Evolutionary conservation across 2,797 vertebrate genomes (phyloP).

Genomic region (Microhierax caerulescens): DNA sequence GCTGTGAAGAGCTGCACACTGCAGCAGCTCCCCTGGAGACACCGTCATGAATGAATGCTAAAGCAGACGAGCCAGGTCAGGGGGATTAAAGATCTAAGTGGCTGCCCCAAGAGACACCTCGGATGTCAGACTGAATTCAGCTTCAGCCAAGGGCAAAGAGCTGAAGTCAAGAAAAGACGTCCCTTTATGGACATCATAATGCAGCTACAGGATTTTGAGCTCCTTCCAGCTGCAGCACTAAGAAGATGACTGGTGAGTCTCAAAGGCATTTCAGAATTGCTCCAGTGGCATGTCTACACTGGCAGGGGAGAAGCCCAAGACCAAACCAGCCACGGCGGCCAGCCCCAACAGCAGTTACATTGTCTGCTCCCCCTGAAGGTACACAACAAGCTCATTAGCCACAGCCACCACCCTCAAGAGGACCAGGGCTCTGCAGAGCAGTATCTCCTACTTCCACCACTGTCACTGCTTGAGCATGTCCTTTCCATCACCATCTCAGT

Average conservation of each 20-base stretch:
- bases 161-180: not conserved
- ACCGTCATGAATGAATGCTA: fast-evolving
- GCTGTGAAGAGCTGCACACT: not conserved
- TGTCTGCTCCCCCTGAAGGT: not conserved
- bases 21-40: not conserved
- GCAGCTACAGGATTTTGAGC: not conserved
- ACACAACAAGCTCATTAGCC: not conserved
- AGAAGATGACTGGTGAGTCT: not conserved
- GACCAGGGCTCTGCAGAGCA: not conserved
- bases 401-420: not conserved
- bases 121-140: not conserved
- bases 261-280: not conserved
- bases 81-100: not conserved
- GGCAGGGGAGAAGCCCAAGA: not conserved
- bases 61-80: not conserved
- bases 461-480: not conserved
- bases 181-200: fast-evolving
- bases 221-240: not conserved
- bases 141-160: not conserved
- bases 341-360: not conserved
- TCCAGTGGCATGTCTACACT: not conserved
- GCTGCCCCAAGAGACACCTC: not conserved
- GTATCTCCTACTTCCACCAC: not conserved
- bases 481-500: not conserved
- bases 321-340: fast-evolving